Percentiles rank a stretch among this genome's conserved stretches.
Conservation (phyloP, 2,797 vertebrate genomes). For the Sebastes aleutianus region DNA sequence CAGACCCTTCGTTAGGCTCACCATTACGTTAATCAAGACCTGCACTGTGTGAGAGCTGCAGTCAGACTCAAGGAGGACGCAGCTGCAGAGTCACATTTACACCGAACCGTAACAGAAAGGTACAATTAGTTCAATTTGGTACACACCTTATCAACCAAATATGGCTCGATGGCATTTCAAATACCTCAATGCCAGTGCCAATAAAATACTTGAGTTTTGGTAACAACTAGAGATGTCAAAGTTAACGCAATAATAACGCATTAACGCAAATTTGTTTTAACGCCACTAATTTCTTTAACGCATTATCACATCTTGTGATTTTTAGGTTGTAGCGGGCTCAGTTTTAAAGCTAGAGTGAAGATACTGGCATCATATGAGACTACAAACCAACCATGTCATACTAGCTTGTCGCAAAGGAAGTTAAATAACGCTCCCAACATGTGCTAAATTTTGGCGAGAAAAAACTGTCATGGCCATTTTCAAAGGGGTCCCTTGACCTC, state of each 20-base stretch:
- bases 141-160: neutral
- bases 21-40: conserved; percentile 4
- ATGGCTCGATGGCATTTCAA: neutral
- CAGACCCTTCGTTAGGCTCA: neutral
- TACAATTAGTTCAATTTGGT: neutral
- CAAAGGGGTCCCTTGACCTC: no score
- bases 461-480: no score
- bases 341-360: no score
- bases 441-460: no score
- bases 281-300: no score
- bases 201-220: neutral
- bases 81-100: neutral
- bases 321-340: no score
- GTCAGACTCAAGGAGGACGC: neutral
- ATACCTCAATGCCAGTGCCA: neutral
- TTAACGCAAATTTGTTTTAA: no score
- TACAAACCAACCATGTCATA: no score
- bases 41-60: neutral
- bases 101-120: neutral
- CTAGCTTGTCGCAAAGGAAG: no score
- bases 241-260: fast-evolving
- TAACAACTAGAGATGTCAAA: fast-evolving
- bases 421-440: no score
- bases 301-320: no score
- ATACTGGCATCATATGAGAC: no score